Conservation (phyloP, 2,888 invertebrate species). For the Kuschelorhynchus macadamiae region DNA sequence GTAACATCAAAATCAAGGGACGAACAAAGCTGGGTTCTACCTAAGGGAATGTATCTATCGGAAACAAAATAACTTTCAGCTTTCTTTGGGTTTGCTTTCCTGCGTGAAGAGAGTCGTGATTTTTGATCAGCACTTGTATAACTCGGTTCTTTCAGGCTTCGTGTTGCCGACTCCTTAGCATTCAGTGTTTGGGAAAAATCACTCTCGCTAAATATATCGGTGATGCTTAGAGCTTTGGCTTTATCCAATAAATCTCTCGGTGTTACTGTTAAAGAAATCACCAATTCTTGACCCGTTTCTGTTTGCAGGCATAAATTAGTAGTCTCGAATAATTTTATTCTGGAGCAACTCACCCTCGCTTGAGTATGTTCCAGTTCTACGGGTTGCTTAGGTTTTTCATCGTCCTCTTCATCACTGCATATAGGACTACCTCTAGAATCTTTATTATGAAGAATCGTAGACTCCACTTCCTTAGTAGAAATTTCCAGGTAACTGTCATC, state of each 20-base stretch:
- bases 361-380: not conserved
- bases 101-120: not conserved
- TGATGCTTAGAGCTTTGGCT: slow-evolving; percentile 39
- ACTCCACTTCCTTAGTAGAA: slow-evolving; percentile 27
- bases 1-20: slow-evolving; percentile 58
- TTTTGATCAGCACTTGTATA: too few relatives aligned
- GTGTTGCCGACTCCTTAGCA: too few relatives aligned
- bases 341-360: slow-evolving; percentile 16
- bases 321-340: slow-evolving; percentile 52
- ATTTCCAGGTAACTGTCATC: not conserved
- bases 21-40: slow-evolving; percentile 57
- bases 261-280: slow-evolving; percentile 53
- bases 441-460: slow-evolving; percentile 45
- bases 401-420: slow-evolving; percentile 29
- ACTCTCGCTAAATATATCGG: slow-evolving; percentile 53
- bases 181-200: slow-evolving; percentile 16
- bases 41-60: slow-evolving; percentile 52
- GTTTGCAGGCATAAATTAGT: slow-evolving; percentile 53
- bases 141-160: not conserved
- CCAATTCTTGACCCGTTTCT: slow-evolving; percentile 53
- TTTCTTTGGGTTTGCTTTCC: not conserved
- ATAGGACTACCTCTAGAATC: slow-evolving; percentile 26
- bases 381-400: slow-evolving; percentile 1
- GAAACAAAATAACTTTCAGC: slow-evolving; percentile 11
- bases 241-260: slow-evolving; percentile 33